Base-by-base conservation (phyloP, 2,888 invertebrate species). In the Drosophila antonietae region DNA sequence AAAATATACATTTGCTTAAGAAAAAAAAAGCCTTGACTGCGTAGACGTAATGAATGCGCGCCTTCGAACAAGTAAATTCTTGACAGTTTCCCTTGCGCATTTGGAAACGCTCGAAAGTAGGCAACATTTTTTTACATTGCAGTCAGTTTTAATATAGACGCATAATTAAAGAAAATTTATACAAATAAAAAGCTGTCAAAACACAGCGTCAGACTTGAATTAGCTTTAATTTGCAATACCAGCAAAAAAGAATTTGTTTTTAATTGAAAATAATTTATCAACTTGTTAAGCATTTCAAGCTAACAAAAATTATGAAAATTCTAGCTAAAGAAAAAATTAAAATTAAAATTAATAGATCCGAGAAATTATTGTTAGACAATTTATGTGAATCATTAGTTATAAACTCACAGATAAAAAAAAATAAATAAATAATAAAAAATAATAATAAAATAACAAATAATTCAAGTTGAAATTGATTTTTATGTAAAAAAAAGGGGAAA, bases 91-190 rank as follows among this genome's bases (percentile, higher is more conserved):
- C 23, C 28, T 47, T 55, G 31, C 7, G 35, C 44, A 44, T 47
- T 61, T 41, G 35, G 14, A 35, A 41, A 46, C 49, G 57, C 78
- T 37, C 8, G 20, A 46, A 75, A 68, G 68, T 75, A 80, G 68
- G 71, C 80, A 75, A 69, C 28, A 28, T 28, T 28, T 28, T 28
- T 28, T 6, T 28, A 0, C 28, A 28, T 28, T 28, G 6, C 28
- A 28, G 1, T 6, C 28, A 28, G 3, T 28, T 28, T 28, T 28
- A 6, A 28, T 28, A 28, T 6, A 6, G 28, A 23, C 1, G 18
- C 47, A 31, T 37, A 37, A 35, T 46, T 28, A 9, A 15, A 15
- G 20, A 52, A n/a, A 37, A 46, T 52, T 66, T 41, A 1, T 14
- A 37, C 12, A 44, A 65, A 15, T n/a, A 35, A 46, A n/a, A 46